Conservation (phyloP, 1,140 invertebrate species). For the Dreissena rostriformis region DNA sequence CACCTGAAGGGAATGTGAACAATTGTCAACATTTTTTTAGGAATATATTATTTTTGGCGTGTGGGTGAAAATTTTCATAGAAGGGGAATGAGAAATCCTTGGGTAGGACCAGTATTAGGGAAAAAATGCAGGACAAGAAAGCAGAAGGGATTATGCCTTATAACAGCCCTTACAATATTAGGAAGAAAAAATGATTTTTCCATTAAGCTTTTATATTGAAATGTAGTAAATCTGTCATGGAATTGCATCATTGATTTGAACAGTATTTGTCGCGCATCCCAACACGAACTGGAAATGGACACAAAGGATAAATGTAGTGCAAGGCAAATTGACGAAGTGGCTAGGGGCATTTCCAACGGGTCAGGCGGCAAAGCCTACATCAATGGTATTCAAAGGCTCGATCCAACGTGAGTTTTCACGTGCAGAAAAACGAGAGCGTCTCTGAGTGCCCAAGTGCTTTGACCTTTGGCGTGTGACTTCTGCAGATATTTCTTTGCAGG, state of each 20-base stretch:
- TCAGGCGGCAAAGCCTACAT: constrained; percentile 93
- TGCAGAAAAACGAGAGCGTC: background rate
- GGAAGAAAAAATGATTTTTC: too few species aligned
- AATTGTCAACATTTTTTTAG: too few species aligned
- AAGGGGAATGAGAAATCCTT: too few species aligned
- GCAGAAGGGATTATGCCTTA: too few species aligned
- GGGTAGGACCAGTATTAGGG: too few species aligned
- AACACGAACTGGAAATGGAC: constrained; percentile 94
- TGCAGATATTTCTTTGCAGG: background rate
- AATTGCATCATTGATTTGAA: constrained; percentile 1
- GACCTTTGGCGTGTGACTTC: background rate
- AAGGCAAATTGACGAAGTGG: constrained; percentile 91
- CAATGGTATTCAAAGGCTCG: constrained; percentile 93
- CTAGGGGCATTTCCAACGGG: constrained; percentile 90
- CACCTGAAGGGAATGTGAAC: too few species aligned
- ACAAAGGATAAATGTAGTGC: constrained; percentile 93
- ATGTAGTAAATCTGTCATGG: background rate
- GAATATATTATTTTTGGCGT: too few species aligned
- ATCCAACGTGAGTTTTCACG: constrained; percentile 86
- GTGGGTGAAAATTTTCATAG: too few species aligned
- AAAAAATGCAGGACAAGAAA: too few species aligned
- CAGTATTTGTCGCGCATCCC: constrained; percentile 78
- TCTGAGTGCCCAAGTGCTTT: background rate
- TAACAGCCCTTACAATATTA: too few species aligned
- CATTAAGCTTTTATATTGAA: too few species aligned